phyloP scores from a whole-genome alignment of 2,797 vertebrate species.

The Eleutherodactylus coqui region DNA sequence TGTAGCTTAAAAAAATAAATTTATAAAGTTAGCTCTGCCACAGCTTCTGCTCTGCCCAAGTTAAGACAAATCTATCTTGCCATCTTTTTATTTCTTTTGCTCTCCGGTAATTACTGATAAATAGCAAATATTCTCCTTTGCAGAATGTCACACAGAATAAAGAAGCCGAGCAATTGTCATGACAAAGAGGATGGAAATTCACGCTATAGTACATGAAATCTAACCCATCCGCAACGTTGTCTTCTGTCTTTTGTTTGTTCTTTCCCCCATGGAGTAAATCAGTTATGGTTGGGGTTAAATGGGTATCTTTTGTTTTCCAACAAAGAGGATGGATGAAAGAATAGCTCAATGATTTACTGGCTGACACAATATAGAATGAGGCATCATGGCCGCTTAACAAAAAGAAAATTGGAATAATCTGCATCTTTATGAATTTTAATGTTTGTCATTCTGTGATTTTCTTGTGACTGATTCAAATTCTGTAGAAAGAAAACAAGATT shows the following conservation, averaged over 20 bases:
- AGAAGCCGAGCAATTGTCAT: conserved; percentile 66
- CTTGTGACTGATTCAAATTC: neutral
- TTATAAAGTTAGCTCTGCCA: neutral
- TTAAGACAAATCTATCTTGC: neutral
- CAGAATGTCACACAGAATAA: conserved; percentile 64
- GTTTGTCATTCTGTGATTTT: neutral
- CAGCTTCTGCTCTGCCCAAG: neutral
- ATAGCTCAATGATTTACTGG: conserved; percentile 74
- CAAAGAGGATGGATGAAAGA: conserved; percentile 71
- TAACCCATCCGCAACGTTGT: conserved; percentile 68
- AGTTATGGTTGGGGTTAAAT: conserved; percentile 74
- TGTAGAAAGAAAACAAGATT: neutral
- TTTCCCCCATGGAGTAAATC: conserved; percentile 70
- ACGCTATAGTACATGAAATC: conserved; percentile 64
- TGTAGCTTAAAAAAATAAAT: neutral
- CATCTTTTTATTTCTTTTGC: neutral
- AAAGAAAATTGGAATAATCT: conserved; percentile 46
- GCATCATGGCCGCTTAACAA: conserved; percentile 68
- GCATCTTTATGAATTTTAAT: conserved; percentile 41
- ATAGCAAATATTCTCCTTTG: conserved; percentile 70
- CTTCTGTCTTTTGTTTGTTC: conserved; percentile 67
- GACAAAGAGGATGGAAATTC: conserved; percentile 58
- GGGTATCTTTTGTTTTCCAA: conserved; percentile 72
- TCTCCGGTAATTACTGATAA: conserved; percentile 66
- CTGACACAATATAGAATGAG: conserved; percentile 71